phyloP scores from a whole-genome alignment of 1,140 invertebrate species.

The Lordiphosa stackelbergi region DNA sequence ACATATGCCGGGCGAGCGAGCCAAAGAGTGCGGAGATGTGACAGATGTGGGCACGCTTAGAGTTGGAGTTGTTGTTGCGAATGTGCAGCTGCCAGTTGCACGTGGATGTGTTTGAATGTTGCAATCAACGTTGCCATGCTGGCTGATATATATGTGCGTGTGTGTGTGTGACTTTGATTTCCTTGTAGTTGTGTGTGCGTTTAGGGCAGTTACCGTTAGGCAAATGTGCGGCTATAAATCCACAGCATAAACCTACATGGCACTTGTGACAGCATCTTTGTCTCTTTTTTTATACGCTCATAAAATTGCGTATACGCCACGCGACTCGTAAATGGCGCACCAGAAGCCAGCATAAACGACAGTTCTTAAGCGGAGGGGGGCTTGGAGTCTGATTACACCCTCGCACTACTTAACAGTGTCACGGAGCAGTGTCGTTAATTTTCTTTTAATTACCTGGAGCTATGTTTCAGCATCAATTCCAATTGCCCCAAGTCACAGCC shows the following conservation, averaged over 20 bases:
- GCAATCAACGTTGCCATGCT: constrained; percentile 62
- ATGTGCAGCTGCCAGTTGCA: constrained; percentile 33
- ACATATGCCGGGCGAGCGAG: constrained; percentile 5
- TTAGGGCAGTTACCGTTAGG: constrained; percentile 25
- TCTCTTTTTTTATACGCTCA: constrained; percentile 45
- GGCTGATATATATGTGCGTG: background rate
- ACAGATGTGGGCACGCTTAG: constrained; percentile 34
- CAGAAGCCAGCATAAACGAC: constrained; percentile 5
- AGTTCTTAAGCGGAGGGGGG: constrained; percentile 39
- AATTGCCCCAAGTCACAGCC: constrained; percentile 1
- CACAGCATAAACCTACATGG: constrained; percentile 38
- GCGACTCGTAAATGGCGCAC: background rate
- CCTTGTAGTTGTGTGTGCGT: constrained; percentile 41
- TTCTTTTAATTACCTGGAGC: constrained; percentile 40
- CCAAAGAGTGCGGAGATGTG: constrained; percentile 3
- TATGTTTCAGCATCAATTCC: constrained; percentile 31
- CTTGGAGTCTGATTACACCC: constrained; percentile 24
- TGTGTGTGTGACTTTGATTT: constrained; percentile 61
- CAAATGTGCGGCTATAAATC: constrained; percentile 53
- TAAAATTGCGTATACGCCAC: constrained; percentile 38
- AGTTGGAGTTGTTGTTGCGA: constrained; percentile 5
- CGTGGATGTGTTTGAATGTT: constrained; percentile 39
- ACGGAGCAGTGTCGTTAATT: constrained; percentile 35
- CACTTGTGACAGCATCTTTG: constrained; percentile 23
- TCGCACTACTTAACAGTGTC: constrained; percentile 37